Conservation (phyloP, 2,797 vertebrate genomes). For the Numenius phaeopus region DNA sequence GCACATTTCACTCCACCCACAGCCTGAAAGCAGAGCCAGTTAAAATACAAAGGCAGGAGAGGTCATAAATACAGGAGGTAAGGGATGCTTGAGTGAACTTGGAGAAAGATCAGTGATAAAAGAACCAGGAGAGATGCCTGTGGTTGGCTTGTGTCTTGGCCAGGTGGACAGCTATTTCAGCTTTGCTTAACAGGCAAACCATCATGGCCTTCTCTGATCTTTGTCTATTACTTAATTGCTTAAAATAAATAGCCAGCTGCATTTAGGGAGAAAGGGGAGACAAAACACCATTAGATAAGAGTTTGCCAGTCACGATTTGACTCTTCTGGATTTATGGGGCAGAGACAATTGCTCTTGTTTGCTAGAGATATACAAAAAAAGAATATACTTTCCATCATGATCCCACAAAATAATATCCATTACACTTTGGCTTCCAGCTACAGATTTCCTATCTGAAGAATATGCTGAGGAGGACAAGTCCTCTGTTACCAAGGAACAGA, state of each 20-base stretch:
- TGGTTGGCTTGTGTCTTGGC: background rate
- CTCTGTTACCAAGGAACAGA: background rate
- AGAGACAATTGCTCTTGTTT: slow-evolving; percentile 4
- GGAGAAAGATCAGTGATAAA: slow-evolving; percentile 30
- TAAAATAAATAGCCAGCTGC: slow-evolving; percentile 1
- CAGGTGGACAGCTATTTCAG: slow-evolving; percentile 60
- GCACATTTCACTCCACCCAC: slow-evolving; percentile 48
- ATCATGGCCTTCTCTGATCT: slow-evolving; percentile 11
- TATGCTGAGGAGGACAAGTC: background rate
- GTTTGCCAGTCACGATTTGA: background rate
- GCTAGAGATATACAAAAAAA: background rate
- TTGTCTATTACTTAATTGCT: background rate
- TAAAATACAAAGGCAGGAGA: slow-evolving; percentile 60
- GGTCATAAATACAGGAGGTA: slow-evolving; percentile 65
- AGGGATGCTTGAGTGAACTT: slow-evolving; percentile 63
- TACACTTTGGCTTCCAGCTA: background rate
- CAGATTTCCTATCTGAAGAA: background rate
- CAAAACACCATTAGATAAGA: background rate
- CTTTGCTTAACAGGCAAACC: slow-evolving; percentile 22
- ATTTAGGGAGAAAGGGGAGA: background rate
- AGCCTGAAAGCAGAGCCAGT: slow-evolving; percentile 30
- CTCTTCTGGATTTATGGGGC: background rate
- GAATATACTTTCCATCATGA: background rate
- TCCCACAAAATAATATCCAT: background rate
- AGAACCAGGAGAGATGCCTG: slow-evolving; percentile 34